Conservation (phyloP, 2,797 vertebrate genomes). For the Sebastes jordani region DNA sequence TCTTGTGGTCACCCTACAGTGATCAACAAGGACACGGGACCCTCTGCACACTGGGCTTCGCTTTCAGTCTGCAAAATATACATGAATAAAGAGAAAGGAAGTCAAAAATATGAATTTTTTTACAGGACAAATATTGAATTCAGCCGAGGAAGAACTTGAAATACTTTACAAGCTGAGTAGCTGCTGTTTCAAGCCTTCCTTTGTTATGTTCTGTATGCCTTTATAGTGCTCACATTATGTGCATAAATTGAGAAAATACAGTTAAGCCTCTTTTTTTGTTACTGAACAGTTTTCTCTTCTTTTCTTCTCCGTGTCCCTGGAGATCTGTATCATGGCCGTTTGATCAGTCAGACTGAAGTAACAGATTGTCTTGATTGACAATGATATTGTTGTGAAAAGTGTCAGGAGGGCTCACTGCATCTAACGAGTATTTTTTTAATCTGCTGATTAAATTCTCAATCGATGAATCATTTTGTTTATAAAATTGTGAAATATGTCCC, state of each 20-base stretch:
- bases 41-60: neutral
- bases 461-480: neutral
- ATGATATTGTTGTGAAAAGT: neutral
- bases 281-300: neutral
- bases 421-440: neutral
- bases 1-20: slow-evolving; percentile 31
- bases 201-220: neutral
- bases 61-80: neutral
- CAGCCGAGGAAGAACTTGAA: neutral
- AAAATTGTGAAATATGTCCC: neutral
- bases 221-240: neutral
- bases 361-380: neutral
- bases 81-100: neutral
- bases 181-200: neutral
- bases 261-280: neutral
- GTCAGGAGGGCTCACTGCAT: neutral
- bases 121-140: neutral
- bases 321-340: neutral
- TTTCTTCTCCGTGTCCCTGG: neutral
- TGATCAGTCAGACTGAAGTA: slow-evolving; percentile 1
- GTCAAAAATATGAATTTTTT: neutral
- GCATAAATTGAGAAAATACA: neutral
- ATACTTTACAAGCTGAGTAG: neutral
- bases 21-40: slow-evolving; percentile 31
- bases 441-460: neutral